Percentiles rank a stretch among this genome's conserved stretches.
These are phyloP conservation scores for Takifugu bimaculatus DNA, from an alignment of 2,113 vertebrate species.

Conservation along the genomic window DNA sequence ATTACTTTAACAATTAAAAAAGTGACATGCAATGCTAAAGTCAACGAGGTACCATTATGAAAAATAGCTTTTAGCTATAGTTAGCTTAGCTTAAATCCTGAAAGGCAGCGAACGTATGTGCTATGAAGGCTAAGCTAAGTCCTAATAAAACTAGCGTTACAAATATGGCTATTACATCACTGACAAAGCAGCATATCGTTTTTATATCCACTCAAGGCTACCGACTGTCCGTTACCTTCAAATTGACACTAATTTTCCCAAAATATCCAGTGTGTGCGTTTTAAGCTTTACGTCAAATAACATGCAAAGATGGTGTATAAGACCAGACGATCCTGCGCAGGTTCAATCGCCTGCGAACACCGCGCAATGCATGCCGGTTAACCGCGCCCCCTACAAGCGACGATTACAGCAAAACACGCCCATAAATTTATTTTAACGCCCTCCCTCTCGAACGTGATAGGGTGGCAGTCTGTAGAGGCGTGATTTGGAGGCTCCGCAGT, in stretches of 20 bases:
- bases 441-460: no score
- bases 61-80: not conserved
- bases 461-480: no score
- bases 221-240: constrained; percentile 37
- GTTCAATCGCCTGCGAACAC: no score
- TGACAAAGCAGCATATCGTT: fast-evolving
- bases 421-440: no score
- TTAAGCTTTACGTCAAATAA: constrained; percentile 35
- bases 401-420: no score
- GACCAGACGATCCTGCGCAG: no score
- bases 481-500: no score
- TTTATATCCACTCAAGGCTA: fast-evolving
- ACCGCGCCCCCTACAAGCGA: no score
- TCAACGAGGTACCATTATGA: no score
- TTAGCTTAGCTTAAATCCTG: constrained; percentile 1
- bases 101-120: not conserved
- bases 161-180: not conserved
- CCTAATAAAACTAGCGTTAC: constrained; percentile 1
- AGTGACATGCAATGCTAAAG: not conserved
- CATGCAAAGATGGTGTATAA: constrained; percentile 13
- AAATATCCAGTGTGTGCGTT: constrained; percentile 33
- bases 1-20: not conserved
- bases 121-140: constrained; percentile 30
- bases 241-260: constrained; percentile 4
- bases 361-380: no score